Base-by-base conservation (phyloP, 2,797 vertebrate species). In the Halcyon smyrnensis region DNA sequence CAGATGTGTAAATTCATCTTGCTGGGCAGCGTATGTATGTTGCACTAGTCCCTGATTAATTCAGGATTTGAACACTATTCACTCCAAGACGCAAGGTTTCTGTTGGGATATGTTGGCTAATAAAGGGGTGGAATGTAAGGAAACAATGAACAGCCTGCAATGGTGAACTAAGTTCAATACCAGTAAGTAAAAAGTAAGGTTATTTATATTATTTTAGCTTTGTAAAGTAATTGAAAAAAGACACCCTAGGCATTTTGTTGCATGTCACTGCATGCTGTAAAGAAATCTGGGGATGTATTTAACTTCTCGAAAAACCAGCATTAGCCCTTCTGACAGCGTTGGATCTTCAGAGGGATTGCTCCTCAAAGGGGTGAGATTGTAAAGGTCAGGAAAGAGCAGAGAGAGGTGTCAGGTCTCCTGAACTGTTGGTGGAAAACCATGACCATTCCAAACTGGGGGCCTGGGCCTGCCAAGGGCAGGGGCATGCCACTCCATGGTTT, bases 1-100 rank as follows among this genome's bases (percentile, higher is more conserved):
- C 89, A 88, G 76, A 95, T 92, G 87, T 91, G 73, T 92, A 95
- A 97, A 97, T 97, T 96, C 92, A 98, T 97, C 85, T 94, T 97
- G 87, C 85, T 59, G 92, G 91, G 83, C 63, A 90, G 86, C 19
- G 25, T 91, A 79, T 95, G 48, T 87, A 89, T 65, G 94, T 91
- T 96, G 82, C n/a, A 78, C 57, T 74, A 81, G 92, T 77, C 50
- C 37, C 64, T 45, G 41, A 95, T 96, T 95, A 97, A 97, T 97
- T 97, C 91, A 53, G 41, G 63, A 80, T 62, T 94, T 84, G 85
- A 90, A 92, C 14, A 65, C 51, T 88, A 78, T 95, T 96, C 94
- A 91, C 62, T 93, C 91, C 88, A 64, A 76, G 95, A 97, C 89
- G 90, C 88, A 95, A 80, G 70, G 64, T 84, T 95, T 98, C 95